Evolutionary conservation across 2,113 vertebrate genomes (phyloP).

Genomic region (Pachypanchax playfairii): DNA sequence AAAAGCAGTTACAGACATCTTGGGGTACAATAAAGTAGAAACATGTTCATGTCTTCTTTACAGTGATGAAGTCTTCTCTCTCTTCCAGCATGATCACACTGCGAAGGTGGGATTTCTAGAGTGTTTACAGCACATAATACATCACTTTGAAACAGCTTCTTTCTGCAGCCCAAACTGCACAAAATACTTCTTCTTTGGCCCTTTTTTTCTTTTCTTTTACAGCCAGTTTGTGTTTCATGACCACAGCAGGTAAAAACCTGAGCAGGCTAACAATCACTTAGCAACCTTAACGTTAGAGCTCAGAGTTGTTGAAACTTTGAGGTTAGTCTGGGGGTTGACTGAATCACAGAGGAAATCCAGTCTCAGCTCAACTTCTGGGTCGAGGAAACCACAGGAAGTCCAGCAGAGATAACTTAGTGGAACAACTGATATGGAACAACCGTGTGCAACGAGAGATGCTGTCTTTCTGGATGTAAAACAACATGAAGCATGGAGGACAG

Average conservation of each 20-base stretch:
- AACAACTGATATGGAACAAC: conserved; percentile 40
- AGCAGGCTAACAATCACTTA: conserved; percentile 59
- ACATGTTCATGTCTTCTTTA: conserved; percentile 3
- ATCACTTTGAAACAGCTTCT: conserved; percentile 12
- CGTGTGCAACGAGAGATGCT: conserved; percentile 18
- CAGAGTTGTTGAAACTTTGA: conserved; percentile 19
- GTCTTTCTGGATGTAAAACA: conserved; percentile 21
- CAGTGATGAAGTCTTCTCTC: conserved; percentile 7
- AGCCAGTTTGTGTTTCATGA: conserved; percentile 74
- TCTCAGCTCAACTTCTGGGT: conserved; percentile 20
- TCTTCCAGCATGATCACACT: not conserved
- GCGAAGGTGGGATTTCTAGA: too few relatives aligned
- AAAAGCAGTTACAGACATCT: conserved; percentile 45
- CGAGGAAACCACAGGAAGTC: conserved; percentile 46
- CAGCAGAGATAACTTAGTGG: conserved; percentile 22
- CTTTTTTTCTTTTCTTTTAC: conserved; percentile 43
- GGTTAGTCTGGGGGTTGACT: conserved; percentile 1
- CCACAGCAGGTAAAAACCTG: conserved; percentile 67
- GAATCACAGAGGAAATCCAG: conserved; percentile 4
- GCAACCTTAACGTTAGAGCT: conserved; percentile 21
- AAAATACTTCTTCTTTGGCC: conserved; percentile 8
- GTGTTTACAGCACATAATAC: conserved; percentile 24
- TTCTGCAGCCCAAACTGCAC: conserved; percentile 12
- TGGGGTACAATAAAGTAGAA: conserved; percentile 19
- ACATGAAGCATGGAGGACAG: not conserved